Percentiles rank a stretch among this genome's conserved stretches.
These are phyloP conservation scores for Drosophila melanica DNA, from an alignment of 1,140 invertebrate genomes.

Conservation along the genomic window DNA sequence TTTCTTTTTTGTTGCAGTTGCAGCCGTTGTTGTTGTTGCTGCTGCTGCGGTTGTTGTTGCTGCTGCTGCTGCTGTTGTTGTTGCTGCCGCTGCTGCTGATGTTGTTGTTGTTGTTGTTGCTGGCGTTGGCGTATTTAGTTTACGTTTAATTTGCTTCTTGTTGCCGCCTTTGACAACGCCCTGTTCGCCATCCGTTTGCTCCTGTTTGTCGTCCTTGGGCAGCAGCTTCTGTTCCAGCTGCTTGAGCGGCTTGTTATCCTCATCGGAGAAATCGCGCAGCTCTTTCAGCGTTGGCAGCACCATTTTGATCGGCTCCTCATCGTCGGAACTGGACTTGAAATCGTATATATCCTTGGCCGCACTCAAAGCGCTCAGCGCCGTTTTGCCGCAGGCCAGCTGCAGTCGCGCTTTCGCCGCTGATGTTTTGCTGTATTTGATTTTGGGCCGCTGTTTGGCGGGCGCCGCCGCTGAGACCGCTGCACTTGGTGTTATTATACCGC, in stretches of 20 bases:
- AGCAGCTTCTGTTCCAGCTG: conserved; percentile 16
- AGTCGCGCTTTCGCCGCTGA: conserved; percentile 60
- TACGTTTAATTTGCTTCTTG: conserved; percentile 59
- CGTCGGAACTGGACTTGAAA: conserved; percentile 80
- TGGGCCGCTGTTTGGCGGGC: conserved; percentile 58
- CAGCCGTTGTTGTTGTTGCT: not conserved
- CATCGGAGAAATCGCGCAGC: conserved; percentile 76
- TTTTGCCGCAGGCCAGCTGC: conserved; percentile 43
- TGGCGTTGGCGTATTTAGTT: conserved; percentile 42
- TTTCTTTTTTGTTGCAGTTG: no score
- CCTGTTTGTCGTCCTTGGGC: not conserved
- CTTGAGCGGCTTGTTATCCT: conserved; percentile 74
- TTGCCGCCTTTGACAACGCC: not conserved
- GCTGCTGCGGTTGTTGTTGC: conserved; percentile 11
- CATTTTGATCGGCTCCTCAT: conserved; percentile 82
- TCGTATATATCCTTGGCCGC: conserved; percentile 72
- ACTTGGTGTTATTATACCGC: not conserved
- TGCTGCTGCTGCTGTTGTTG: conserved; percentile 17
- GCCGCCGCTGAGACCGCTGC: not conserved
- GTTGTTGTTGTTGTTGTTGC: not conserved
- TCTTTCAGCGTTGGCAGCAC: conserved; percentile 74
- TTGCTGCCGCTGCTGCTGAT: no score
- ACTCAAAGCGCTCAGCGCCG: conserved; percentile 13
- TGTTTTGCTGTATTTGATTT: conserved; percentile 69
- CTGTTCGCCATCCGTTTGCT: conserved; percentile 18